phyloP scores from a whole-genome alignment of 30 jellyfish, hydroid and myxozoan species.

The Aurelia coerulea region DNA sequence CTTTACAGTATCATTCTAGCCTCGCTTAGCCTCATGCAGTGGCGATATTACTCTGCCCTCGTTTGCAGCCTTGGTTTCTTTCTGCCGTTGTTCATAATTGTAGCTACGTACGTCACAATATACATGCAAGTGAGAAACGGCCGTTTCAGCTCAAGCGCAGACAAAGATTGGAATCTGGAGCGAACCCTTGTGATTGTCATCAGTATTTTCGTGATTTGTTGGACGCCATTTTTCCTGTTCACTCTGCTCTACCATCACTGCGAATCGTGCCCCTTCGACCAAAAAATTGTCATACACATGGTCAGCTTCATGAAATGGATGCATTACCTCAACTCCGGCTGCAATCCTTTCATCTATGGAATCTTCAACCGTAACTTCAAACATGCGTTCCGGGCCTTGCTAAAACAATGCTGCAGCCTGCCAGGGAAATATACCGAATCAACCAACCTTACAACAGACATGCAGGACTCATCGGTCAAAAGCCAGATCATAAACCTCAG shows the following conservation, averaged over 20 bases:
- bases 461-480: slow-evolving; percentile 4
- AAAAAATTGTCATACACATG: slow-evolving; percentile 25
- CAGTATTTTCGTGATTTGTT: slow-evolving; percentile 68
- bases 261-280: slow-evolving; percentile 45
- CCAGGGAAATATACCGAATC: slow-evolving; percentile 3
- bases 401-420: slow-evolving; percentile 41
- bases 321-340: slow-evolving; percentile 83
- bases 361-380: slow-evolving; percentile 78
- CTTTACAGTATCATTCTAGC: slow-evolving; percentile 70
- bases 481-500: slow-evolving; percentile 47
- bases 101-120: slow-evolving; percentile 54
- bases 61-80: slow-evolving; percentile 64
- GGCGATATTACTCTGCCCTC: slow-evolving; percentile 53
- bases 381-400: slow-evolving; percentile 70
- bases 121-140: slow-evolving; percentile 50
- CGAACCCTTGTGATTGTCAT: slow-evolving; percentile 73
- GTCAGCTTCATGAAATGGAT: slow-evolving; percentile 72
- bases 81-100: slow-evolving; percentile 70
- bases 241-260: slow-evolving; percentile 69
- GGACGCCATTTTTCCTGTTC: slow-evolving; percentile 83
- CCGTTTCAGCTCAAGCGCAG: slow-evolving; percentile 32
- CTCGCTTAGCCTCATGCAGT: slow-evolving; percentile 30
- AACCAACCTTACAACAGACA: neutral
- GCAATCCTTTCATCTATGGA: slow-evolving; percentile 93
- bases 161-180: slow-evolving; percentile 80